Evolutionary conservation across 2,113 vertebrate species (phyloP), one percentile per base, ranked within the genome.

Genomic region (Caretta caretta): DNA sequence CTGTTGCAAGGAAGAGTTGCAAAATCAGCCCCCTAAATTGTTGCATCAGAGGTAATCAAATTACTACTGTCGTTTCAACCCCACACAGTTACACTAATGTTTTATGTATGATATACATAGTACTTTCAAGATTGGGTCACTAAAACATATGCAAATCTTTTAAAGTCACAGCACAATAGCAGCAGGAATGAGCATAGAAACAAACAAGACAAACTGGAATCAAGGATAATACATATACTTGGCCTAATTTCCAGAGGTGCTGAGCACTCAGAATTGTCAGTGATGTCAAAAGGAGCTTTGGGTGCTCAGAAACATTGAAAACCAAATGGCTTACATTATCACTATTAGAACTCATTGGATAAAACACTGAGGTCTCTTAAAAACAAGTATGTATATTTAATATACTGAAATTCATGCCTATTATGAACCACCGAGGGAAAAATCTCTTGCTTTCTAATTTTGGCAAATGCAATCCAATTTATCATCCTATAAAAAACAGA

Each of bases 191-290:
- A 88, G 1, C 27, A 3, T 17, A 19, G 53, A 53, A 27, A 87
- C 83, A 80, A 84, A 51, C 35, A 86, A 82, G 48, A 12, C 31
- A 59, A 84, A 53, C 79, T 17, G 72, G 59, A 84, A 31, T 69
- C 72, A 53, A 75, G 69, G 80, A 51, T 24, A 62, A 72, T 79
- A 2, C 1, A 4, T n/a, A 22, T 62, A 31, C 80, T 24, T 84
- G 3, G 50, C n/a, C 17, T 1, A 0, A 2, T 81, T 81, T n/a
- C 10, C 38, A 54, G 3, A 35, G 19, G 11, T 50, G 19, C 38
- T 54, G n/a, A 53, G 1, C 49, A 57, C 22, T 22, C 29, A 56
- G 3, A 22, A 8, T 78, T 69, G 46, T 38, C n/a, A 72, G 9
- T 72, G 9, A 72, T 38, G 35, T 22, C 17, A 72, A 38, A 72